Evolutionary conservation across 2,888 invertebrate genomes (phyloP).

Genomic region (Rhaphigaster nebulosa): DNA sequence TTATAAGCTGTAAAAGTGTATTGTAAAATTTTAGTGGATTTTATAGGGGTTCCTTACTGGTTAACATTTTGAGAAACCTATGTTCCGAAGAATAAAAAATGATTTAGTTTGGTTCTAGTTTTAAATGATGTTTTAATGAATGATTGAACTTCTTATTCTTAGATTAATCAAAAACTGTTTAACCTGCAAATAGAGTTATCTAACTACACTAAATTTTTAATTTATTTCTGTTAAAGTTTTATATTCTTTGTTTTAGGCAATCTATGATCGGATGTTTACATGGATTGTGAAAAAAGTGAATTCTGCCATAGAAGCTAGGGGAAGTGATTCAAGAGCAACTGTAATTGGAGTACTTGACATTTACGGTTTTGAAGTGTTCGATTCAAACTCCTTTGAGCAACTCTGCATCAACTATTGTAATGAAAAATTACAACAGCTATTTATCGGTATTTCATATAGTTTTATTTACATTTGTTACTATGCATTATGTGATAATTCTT

Average conservation of each 20-base stretch:
- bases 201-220: conserved; percentile 13
- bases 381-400: conserved; percentile 97
- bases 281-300: conserved; percentile 96
- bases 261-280: conserved; percentile 93
- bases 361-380: conserved; percentile 99
- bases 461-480: background rate
- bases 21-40: too few relatives aligned
- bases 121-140: background rate
- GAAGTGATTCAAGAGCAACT: conserved; percentile 71
- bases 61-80: too few relatives aligned
- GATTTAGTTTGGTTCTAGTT: too few relatives aligned
- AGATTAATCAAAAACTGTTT: background rate
- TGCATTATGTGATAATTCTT: background rate
- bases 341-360: conserved; percentile 97
- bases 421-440: conserved; percentile 97
- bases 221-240: background rate
- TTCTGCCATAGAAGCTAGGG: conserved; percentile 82
- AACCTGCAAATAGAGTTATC: background rate
- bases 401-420: conserved; percentile 99
- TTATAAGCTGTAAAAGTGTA: too few relatives aligned
- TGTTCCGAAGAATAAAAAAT: too few relatives aligned
- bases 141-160: background rate
- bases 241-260: conserved; percentile 73
- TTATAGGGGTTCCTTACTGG: too few relatives aligned
- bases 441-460: conserved; percentile 79